A percentile compares a stretch with the other conserved stretches of the same genome.
These are phyloP conservation scores for Catharus fuscescens DNA, from an alignment of 2,113 vertebrate genomes.

Conservation along the genomic window DNA sequence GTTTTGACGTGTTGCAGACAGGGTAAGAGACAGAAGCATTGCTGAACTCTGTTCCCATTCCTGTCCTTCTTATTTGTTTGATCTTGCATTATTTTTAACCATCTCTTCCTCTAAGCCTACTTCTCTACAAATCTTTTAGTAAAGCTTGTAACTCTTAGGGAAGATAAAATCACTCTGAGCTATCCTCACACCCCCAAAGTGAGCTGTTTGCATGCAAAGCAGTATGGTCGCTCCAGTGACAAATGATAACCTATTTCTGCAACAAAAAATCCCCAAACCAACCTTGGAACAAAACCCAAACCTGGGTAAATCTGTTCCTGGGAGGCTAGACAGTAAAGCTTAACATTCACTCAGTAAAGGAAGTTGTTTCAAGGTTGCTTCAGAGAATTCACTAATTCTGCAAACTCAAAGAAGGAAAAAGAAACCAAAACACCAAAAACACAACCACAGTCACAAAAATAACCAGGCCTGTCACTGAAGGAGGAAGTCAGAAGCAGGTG, in stretches of 20 bases:
- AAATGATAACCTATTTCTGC: background rate
- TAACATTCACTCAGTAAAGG: background rate
- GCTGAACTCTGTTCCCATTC: background rate
- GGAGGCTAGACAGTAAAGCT: background rate
- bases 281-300: background rate
- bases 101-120: background rate
- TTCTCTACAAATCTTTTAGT: background rate
- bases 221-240: background rate
- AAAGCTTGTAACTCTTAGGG: background rate
- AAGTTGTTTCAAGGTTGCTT: background rate
- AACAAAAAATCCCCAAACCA: background rate
- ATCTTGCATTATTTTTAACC: background rate
- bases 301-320: background rate
- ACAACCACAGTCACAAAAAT: background rate
- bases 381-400: background rate
- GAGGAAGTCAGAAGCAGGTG: conserved; percentile 9
- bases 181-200: background rate
- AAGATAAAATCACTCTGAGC: background rate
- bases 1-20: background rate
- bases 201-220: background rate
- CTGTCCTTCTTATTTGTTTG: background rate
- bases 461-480: background rate
- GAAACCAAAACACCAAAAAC: background rate
- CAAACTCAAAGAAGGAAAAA: background rate
- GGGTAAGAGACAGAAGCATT: background rate